Base-by-base conservation (phyloP, 2,797 vertebrate genomes). In the Parambassis ranga region DNA sequence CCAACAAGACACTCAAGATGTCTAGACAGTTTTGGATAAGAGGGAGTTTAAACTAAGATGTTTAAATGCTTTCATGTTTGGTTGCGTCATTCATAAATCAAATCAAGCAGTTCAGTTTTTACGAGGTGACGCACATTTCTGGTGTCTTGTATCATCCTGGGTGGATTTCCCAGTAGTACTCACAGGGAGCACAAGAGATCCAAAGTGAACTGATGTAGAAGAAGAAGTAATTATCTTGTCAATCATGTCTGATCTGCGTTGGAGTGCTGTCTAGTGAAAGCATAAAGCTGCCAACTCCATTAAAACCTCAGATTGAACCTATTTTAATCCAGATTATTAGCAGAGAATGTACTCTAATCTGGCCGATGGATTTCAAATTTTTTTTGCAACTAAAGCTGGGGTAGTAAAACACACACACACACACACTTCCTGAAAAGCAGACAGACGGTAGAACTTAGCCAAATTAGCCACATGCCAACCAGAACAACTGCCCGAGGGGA, bases 391-490 rank as follows among this genome's bases (percentile, higher is more conserved):
- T n/a, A 32, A 28, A 57, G 20, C 28, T 1, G 7, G 9, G 9
- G 38, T 28, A 36, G 42, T 59, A 18, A 61, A 52, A 49, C 18
- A 16, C 18, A 65, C 44, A 52, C 39, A 38, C 10, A 41, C 33
- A 22, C 42, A 49, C 15, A 28, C 31, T 26, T 33, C 14, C 44
- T 35, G 32, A 65, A 59, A 32, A 46, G 55, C 26, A 77, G 72
- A 65, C 69, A 61, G 68, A 79, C 26, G 48, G 67, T 61, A 75
- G 49, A 55, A 52, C 30, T 75, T 74, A 44, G 47, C 60, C 73
- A 86, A 89, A 90, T 92, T 84, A 90, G 85, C 85, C 81, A 82
- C 85, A 90, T 91, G 89, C 83, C 85, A 90, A 81, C 84, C 84
- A 87, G 85, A 84, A 65, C 71, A 85, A 72, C 61, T 82, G 77